Evolutionary conservation across 2,113 vertebrate species (phyloP).

Genomic region (Lanius collurio): DNA sequence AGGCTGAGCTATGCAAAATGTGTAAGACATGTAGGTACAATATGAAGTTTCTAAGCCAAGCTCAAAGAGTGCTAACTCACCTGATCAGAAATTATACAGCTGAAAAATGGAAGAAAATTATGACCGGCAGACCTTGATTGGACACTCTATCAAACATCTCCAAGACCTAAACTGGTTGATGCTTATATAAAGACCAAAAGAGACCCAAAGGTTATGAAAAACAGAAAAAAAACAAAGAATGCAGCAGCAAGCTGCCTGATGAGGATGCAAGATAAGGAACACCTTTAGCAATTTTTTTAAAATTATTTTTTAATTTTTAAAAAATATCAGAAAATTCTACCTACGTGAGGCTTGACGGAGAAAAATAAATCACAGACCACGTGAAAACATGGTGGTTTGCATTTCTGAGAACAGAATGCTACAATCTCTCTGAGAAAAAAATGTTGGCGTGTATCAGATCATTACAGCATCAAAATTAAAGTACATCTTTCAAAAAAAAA

Average conservation of each 20-base stretch:
- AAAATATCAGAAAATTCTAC: background rate
- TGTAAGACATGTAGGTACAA: background rate
- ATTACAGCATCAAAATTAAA: background rate
- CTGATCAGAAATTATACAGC: background rate
- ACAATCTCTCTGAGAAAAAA: background rate
- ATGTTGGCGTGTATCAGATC: background rate
- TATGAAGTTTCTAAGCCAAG: background rate
- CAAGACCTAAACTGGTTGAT: background rate
- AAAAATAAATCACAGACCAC: background rate
- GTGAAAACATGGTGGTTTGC: background rate
- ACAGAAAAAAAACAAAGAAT: background rate
- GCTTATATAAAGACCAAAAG: background rate
- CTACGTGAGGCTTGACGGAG: fast-evolving
- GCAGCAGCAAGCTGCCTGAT: background rate
- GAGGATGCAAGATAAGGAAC: background rate
- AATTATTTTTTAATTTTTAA: background rate
- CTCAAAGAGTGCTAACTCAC: background rate
- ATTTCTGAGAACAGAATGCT: background rate
- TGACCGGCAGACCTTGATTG: background rate
- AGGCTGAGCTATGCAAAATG: background rate
- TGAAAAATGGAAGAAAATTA: background rate
- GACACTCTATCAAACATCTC: background rate
- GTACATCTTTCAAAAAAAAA: background rate
- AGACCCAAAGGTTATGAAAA: background rate
- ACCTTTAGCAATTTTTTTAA: fast-evolving